These are phyloP conservation scores for Cephus nigrinus DNA, from an alignment of 2,888 invertebrate species.

Conservation along the genomic window DNA sequence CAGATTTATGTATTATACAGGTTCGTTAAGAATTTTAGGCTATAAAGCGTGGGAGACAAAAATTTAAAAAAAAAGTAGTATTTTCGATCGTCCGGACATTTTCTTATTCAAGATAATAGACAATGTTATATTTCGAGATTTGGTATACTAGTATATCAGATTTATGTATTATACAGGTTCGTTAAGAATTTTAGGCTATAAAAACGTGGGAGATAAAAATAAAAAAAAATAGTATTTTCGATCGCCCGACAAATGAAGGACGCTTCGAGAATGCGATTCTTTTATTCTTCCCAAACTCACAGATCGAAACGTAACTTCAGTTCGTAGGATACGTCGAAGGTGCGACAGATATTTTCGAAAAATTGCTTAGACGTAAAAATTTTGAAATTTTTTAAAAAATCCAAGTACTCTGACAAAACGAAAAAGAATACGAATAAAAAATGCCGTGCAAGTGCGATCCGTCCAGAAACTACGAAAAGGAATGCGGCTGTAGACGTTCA, in stretches of 20 bases:
- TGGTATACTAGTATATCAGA: too few species aligned
- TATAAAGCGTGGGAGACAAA: too few species aligned
- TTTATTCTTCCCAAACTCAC: background rate
- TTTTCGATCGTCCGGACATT: background rate
- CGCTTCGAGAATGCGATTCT: background rate
- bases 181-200: too few species aligned
- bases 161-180: too few species aligned
- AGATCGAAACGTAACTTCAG: background rate
- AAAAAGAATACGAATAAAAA: background rate
- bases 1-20: too few species aligned
- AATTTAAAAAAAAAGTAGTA: too few species aligned
- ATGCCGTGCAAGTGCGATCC: constrained; percentile 25
- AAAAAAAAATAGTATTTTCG: too few species aligned
- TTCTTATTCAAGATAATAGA: background rate
- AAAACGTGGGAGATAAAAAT: too few species aligned
- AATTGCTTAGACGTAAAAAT: too few species aligned
- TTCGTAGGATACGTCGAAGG: background rate
- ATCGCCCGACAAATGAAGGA: background rate
- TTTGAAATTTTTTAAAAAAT: constrained; percentile 4
- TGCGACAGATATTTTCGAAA: background rate
- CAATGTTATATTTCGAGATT: too few species aligned
- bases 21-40: too few species aligned
- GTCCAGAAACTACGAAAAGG: background rate
- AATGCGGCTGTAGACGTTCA: constrained; percentile 20
- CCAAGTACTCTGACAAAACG: background rate